These are phyloP conservation scores for Lordiphosa andalusiaca DNA, from an alignment of 2,888 invertebrate species.

Conservation along the genomic window DNA sequence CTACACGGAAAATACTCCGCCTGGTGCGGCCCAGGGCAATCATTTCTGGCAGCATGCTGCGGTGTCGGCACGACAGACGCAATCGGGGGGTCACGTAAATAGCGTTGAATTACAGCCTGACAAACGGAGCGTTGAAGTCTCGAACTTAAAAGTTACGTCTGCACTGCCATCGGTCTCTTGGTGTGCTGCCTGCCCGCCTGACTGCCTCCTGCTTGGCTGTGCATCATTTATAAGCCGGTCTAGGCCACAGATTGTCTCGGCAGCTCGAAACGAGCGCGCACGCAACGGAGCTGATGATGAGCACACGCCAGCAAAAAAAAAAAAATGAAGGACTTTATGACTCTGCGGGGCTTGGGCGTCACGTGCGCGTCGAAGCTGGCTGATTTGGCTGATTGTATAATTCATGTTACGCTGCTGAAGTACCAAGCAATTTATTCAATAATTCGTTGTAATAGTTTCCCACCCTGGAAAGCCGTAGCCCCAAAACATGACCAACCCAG, in stretches of 20 bases:
- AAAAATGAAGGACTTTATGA: constrained; percentile 49
- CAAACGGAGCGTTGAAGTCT: constrained; percentile 72
- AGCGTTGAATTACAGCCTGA: constrained; percentile 72
- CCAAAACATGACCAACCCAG: no score
- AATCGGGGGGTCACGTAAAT: constrained; percentile 57
- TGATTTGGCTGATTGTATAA: constrained; percentile 50
- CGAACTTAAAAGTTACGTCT: constrained; percentile 69
- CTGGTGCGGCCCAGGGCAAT: constrained; percentile 27
- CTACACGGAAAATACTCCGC: constrained; percentile 9
- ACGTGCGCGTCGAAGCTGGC: constrained; percentile 48
- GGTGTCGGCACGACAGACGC: constrained; percentile 9
- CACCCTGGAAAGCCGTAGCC: constrained; percentile 8
- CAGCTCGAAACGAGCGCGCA: constrained; percentile 47
- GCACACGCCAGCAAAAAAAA: constrained; percentile 57
- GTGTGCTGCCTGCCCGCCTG: constrained; percentile 13
- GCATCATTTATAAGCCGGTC: constrained; percentile 73
- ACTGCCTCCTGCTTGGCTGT: constrained; percentile 37
- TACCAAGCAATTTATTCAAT: constrained; percentile 73
- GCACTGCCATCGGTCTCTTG: constrained; percentile 22
- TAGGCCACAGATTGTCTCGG: constrained; percentile 74
- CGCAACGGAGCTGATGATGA: constrained; percentile 67
- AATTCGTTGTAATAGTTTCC: constrained; percentile 54
- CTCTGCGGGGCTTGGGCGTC: constrained; percentile 52
- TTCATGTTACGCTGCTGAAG: constrained; percentile 57
- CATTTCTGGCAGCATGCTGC: constrained; percentile 37